A percentile compares a stretch with the other conserved stretches of the same genome.
These are phyloP conservation scores for Etheostoma spectabile DNA, from an alignment of 2,113 vertebrate genomes.

Conservation along the genomic window DNA sequence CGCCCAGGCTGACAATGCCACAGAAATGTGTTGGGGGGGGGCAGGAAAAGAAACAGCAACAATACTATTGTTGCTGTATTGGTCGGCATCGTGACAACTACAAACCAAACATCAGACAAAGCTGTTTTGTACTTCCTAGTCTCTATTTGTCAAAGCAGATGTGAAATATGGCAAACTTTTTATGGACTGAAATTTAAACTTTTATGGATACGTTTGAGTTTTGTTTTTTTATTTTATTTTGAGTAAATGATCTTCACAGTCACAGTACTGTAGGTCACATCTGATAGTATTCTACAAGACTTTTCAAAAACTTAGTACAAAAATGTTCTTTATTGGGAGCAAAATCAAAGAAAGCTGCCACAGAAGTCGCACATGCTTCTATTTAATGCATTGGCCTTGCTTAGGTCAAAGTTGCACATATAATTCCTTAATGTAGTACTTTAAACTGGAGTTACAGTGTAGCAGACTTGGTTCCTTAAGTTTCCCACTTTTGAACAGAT, in stretches of 20 bases:
- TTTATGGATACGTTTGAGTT: not conserved
- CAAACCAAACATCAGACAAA: constrained; percentile 29
- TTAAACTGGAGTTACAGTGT: not conserved
- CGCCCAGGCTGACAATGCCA: constrained; percentile 61
- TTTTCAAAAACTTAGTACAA: too few species aligned
- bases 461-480: constrained; percentile 3
- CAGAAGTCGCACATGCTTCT: not conserved
- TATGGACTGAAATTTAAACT: not conserved
- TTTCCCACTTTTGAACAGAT: constrained; percentile 12
- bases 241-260: not conserved
- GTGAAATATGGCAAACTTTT: not conserved
- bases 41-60: constrained; percentile 71
- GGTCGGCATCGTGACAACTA: constrained; percentile 30
- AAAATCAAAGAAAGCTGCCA: not conserved
- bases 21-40: constrained; percentile 55
- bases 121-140: not conserved
- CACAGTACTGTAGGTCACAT: not conserved
- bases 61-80: constrained; percentile 69
- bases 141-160: constrained; percentile 15
- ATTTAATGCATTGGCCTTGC: not conserved
- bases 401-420: not conserved
- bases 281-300: not conserved
- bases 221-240: not conserved
- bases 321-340: not conserved
- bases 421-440: not conserved